Evolutionary conservation across 1,140 invertebrate species (phyloP).

Genomic region (Battus philenor): DNA sequence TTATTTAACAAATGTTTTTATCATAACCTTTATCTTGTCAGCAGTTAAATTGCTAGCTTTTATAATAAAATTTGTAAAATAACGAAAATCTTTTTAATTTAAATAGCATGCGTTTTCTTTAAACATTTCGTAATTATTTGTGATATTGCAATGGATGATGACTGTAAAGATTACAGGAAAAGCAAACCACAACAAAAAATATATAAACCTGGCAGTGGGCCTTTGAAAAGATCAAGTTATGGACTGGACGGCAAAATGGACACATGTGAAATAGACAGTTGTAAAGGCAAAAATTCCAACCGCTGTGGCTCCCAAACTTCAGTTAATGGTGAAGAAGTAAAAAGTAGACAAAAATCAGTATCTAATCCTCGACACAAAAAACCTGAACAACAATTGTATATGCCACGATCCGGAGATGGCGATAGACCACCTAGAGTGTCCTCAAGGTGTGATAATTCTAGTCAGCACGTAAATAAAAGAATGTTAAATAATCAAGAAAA

Average conservation of each 20-base stretch:
- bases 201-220: slow-evolving; percentile 72
- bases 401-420: slow-evolving; percentile 49
- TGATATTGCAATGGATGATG: slow-evolving; percentile 74
- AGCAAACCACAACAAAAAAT: slow-evolving; percentile 74
- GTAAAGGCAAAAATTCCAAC: slow-evolving; percentile 37
- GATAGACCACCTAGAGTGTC: slow-evolving; percentile 44
- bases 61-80: slow-evolving; percentile 17
- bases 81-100: slow-evolving; percentile 14
- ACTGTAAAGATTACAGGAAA: slow-evolving; percentile 67
- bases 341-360: slow-evolving; percentile 32
- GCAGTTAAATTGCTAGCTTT: slow-evolving; percentile 24
- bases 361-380: slow-evolving; percentile 52
- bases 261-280: slow-evolving; percentile 48
- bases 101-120: slow-evolving; percentile 36
- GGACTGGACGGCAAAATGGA: slow-evolving; percentile 66
- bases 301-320: slow-evolving; percentile 64
- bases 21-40: slow-evolving; percentile 55
- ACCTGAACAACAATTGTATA: slow-evolving; percentile 65
- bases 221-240: slow-evolving; percentile 66
- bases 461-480: slow-evolving; percentile 56
- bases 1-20: slow-evolving; percentile 25
- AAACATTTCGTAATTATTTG: slow-evolving; percentile 33
- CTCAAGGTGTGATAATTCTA: slow-evolving; percentile 60
- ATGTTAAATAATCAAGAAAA: slow-evolving; percentile 50
- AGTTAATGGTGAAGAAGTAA: slow-evolving; percentile 50